Conservation (phyloP, 2,113 vertebrate genomes). For the Callipepla squamata region DNA sequence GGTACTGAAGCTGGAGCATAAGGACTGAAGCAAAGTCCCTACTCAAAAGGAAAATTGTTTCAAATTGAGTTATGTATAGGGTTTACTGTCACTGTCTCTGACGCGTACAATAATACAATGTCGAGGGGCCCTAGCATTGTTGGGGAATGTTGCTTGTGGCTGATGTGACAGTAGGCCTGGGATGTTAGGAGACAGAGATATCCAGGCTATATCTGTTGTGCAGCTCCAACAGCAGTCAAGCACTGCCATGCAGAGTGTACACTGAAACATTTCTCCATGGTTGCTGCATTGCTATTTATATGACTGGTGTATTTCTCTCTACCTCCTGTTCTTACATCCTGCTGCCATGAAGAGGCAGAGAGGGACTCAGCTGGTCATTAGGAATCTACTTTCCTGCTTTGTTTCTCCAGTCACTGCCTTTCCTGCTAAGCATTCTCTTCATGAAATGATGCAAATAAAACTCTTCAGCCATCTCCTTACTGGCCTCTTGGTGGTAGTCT, state of each 20-base stretch:
- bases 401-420: not conserved
- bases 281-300: not conserved
- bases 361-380: not conserved
- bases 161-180: not conserved
- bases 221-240: not conserved
- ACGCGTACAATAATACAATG: too few species aligned
- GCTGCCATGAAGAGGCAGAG: not conserved
- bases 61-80: not conserved
- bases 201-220: not conserved
- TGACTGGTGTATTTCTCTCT: accelerated
- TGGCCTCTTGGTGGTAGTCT: constrained; percentile 73
- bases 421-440: not conserved
- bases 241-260: too few species aligned
- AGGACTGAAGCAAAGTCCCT: not conserved
- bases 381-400: not conserved
- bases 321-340: not conserved
- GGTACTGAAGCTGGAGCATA: not conserved
- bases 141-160: not conserved
- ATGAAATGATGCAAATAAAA: constrained; percentile 4
- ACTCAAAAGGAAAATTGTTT: not conserved
- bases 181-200: not conserved
- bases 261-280: not conserved
- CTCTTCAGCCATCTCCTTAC: constrained; percentile 8
- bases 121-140: not conserved
- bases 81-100: not conserved